Evolutionary conservation across 1,140 invertebrate species (phyloP), one percentile per base, ranked within the genome.

Genomic region (Drosophila sp.): DNA sequence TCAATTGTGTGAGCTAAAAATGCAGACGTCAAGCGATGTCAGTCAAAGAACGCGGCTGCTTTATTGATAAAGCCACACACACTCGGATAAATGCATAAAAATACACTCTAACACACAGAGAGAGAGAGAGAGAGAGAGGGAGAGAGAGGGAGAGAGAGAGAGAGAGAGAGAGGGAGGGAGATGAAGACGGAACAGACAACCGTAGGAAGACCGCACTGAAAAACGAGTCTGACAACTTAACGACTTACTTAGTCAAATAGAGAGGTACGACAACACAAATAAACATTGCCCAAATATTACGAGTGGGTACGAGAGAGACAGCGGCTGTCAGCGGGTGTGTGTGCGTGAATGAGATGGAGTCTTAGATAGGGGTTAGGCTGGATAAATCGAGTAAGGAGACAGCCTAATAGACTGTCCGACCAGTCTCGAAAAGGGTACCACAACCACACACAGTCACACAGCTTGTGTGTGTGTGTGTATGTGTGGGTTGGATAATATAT

Each of bases 171-270:
- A 45, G 7, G 32, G 32, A 14, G 36, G n/a, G n/a, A n/a, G n/a
- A n/a, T n/a, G n/a, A n/a, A n/a, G n/a, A n/a, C n/a, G n/a, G n/a
- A n/a, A 29, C 25, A 46, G 40, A 46, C 27, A 34, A 65, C n/a
- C 8, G 41, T 18, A 9, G 16, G 41, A 13, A 36, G 59, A 48
- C 59, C 59, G n/a, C 59, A 71, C 41, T 53, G 67, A 83, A 57
- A 72, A 78, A 73, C 70, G 80, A 87, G 75, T 78, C 75, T 79
- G 82, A 82, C 76, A 87, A 86, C 82, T 78, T 87, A 87, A 86
- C 78, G 75, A 87, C 82, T 86, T 86, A 86, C 71, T 86, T 86
- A 87, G 74, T 76, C 81, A 78, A 86, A 86, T 48, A 59, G 48
- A 67, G 63, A 81, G 73, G 64, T 78, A 74, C 67, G 51, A 56